Percentiles rank a stretch among this genome's conserved stretches.
phyloP scores from a whole-genome alignment of 2,113 vertebrate species.

The Oreochromis tanganicae region DNA sequence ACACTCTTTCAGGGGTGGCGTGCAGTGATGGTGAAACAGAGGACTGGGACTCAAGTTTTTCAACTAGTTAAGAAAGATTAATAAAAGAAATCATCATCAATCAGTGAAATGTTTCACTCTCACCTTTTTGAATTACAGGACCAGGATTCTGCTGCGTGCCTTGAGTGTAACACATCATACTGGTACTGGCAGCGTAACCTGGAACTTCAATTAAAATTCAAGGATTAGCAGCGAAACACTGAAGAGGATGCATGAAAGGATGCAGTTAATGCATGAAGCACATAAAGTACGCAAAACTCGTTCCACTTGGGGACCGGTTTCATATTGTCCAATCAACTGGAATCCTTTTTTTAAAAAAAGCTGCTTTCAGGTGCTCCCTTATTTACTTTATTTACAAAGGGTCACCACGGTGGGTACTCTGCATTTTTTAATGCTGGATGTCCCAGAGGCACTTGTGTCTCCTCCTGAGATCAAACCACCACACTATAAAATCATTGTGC shows the following conservation, averaged over 20 bases:
- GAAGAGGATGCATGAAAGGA: neutral
- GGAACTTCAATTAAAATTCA: neutral
- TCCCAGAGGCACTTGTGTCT: neutral
- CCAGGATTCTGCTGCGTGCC: conserved; percentile 36
- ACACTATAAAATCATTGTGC: neutral
- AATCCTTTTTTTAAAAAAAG: neutral
- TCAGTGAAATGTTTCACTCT: neutral
- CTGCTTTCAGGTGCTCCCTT: neutral
- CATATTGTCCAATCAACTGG: neutral
- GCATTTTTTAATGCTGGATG: neutral
- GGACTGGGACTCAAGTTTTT: neutral
- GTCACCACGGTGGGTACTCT: neutral
- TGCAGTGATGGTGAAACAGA: neutral
- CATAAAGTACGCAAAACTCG: neutral
- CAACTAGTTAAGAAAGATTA: neutral
- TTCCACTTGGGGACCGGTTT: neutral
- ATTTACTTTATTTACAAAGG: neutral
- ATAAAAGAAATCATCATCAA: neutral
- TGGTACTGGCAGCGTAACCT: conserved; percentile 35
- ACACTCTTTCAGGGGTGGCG: neutral
- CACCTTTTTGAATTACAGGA: conserved; percentile 53
- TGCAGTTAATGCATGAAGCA: neutral
- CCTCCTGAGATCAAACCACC: neutral
- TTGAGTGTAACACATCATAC: conserved; percentile 54
- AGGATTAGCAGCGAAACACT: neutral